Conservation (phyloP, 2,888 invertebrate genomes). For the Timema podura region DNA sequence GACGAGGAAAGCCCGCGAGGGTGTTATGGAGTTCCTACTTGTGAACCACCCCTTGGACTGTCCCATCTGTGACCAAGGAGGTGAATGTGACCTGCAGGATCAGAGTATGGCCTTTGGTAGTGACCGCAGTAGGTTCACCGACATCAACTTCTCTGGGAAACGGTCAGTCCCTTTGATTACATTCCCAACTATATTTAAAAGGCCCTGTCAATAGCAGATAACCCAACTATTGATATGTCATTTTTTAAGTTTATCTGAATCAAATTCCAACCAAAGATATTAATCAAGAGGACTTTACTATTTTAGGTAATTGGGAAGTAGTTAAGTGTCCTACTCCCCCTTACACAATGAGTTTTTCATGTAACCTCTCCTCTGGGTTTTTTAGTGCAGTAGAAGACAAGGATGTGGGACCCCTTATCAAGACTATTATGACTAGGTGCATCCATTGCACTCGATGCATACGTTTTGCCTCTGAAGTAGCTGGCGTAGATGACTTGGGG, state of each 20-base stretch:
- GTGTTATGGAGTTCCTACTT: slow-evolving; percentile 98
- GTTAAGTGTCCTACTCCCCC: too few species aligned
- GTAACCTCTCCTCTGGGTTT: too few species aligned
- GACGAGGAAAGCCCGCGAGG: slow-evolving; percentile 73
- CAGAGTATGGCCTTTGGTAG: slow-evolving; percentile 99
- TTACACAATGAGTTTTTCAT: too few species aligned
- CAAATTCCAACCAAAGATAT: too few species aligned
- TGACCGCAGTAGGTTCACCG: slow-evolving; percentile 88
- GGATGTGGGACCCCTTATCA: slow-evolving; percentile 95
- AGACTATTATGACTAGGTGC: slow-evolving; percentile 98
- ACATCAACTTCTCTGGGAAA: slow-evolving; percentile 88
- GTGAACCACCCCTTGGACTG: slow-evolving; percentile 99
- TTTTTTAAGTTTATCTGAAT: too few species aligned
- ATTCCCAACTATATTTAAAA: too few species aligned
- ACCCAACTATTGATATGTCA: too few species aligned
- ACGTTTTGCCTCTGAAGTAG: slow-evolving; percentile 98
- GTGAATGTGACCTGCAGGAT: slow-evolving; percentile 92
- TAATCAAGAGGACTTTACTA: too few species aligned
- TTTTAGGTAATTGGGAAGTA: too few species aligned
- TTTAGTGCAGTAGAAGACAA: slow-evolving; percentile 96
- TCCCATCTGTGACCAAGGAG: slow-evolving; percentile 98
- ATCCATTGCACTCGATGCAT: slow-evolving; percentile 99
- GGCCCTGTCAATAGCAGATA: too few species aligned
- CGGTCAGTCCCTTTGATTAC: slow-evolving; percentile 50
- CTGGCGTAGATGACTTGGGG: slow-evolving; percentile 95